Evolutionary conservation across 2,888 invertebrate species (phyloP), one percentile per base, ranked within the genome.

Genomic region (Rugalucina vietnamica): DNA sequence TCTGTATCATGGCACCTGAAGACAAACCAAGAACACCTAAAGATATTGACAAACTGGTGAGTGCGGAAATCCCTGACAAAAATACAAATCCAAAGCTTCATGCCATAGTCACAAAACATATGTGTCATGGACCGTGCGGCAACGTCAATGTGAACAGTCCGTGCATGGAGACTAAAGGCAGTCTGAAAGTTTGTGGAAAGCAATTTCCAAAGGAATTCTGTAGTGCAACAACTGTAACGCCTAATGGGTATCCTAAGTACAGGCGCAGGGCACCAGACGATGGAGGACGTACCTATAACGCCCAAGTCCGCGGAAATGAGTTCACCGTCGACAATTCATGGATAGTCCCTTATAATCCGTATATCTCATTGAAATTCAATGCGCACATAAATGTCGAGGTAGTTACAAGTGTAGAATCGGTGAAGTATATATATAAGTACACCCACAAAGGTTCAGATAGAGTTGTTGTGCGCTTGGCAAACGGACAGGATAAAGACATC

Each of bases 341-440:
- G 76, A 43, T 81, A 69, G 78, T 82, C 5, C 82, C 78, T 24
- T 82, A 79, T 32, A 82, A 82, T 36, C 78, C 82, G 8, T 78
- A 37, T 29, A 74, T 82, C 32, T 73, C 36, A n/a, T 36, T 65
- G 8, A 73, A 79, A 50, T 79, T 50, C 49, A 54, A 43, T 21
- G 54, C 54, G n/a, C 81, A 81, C 36, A 71, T 81, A 43, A 81
- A 81, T 76, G 76, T 81, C 8, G 82, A 82, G 27, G 57, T 69
- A n/a, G 75, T 81, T 70, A 43, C 76, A 36, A 71, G 32, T 70
- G 49, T 76, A 36, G 71, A 37, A 71, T 70, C 79, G 34, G 76
- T 83, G 18, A 83, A 79, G 69, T 83, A 83, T 57, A 29, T 83
- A 10, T 83, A 72, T 34, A 83, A 83, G 37, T 83, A 79, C 60